Conservation (phyloP, 2,113 vertebrate genomes). For the Motacilla alba region DNA sequence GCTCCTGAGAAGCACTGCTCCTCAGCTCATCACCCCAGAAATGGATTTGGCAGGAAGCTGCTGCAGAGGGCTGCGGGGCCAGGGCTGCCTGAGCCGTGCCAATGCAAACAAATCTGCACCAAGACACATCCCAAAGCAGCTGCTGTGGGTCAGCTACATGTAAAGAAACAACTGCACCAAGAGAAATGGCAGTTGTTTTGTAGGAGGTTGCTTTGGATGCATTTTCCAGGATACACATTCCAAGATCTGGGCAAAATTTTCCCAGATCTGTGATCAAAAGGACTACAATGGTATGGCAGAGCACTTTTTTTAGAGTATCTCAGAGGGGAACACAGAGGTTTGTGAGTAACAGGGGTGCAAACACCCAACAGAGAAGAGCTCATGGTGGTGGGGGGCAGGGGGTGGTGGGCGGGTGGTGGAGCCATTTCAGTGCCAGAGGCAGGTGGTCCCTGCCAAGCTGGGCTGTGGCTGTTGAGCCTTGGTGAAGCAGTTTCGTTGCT, state of each 20-base stretch:
- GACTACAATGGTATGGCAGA: fast-evolving
- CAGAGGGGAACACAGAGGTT: background rate
- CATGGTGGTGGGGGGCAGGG: background rate
- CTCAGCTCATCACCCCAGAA: background rate
- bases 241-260: background rate
- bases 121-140: background rate
- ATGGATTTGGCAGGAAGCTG: background rate
- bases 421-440: fast-evolving
- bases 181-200: background rate
- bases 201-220: background rate
- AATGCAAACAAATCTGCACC: background rate
- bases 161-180: background rate
- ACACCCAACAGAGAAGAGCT: background rate
- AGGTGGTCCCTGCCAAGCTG: background rate
- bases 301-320: background rate
- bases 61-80: background rate
- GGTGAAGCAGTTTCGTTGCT: background rate
- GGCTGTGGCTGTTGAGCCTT: background rate
- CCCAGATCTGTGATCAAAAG: background rate
- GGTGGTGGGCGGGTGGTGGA: background rate
- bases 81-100: background rate
- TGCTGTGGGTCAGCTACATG: background rate
- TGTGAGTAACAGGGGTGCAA: background rate
- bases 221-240: background rate
- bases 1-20: background rate